phyloP scores from a whole-genome alignment of 2,888 invertebrate genomes.

The Ennomos erosarius region DNA sequence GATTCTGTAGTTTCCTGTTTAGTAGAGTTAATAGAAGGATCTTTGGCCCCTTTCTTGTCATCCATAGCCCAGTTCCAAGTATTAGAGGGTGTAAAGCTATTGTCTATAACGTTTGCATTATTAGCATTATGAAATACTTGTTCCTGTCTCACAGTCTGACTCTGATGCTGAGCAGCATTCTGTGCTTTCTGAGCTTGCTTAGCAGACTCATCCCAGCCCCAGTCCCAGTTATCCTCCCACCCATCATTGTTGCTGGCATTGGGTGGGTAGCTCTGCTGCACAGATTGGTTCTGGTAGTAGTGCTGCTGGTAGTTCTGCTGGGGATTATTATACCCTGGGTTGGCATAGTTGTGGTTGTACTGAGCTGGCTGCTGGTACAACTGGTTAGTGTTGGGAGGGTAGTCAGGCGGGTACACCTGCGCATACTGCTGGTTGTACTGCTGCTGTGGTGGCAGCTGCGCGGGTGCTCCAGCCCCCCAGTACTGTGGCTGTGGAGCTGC shows the following conservation, averaged over 20 bases:
- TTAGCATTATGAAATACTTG: constrained; percentile 70
- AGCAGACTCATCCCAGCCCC: constrained; percentile 86
- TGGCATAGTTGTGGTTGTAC: constrained; percentile 41
- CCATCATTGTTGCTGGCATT: constrained; percentile 61
- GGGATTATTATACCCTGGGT: constrained; percentile 33
- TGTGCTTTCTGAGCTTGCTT: constrained; percentile 68
- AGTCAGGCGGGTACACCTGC: constrained; percentile 67
- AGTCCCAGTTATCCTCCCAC: constrained; percentile 84
- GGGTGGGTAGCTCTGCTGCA: constrained; percentile 64
- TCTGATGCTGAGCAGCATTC: constrained; percentile 35
- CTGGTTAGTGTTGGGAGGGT: constrained; percentile 66
- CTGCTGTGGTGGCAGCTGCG: constrained; percentile 40
- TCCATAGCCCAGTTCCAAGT: constrained; percentile 88
- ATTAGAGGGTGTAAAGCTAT: constrained; percentile 84
- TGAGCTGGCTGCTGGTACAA: constrained; percentile 57
- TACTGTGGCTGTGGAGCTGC: constrained; percentile 60
- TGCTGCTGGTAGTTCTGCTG: constrained; percentile 46
- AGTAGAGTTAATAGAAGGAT: constrained; percentile 37
- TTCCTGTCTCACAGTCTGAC: constrained; percentile 39
- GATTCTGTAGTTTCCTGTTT: constrained; percentile 44
- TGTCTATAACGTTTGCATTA: constrained; percentile 82
- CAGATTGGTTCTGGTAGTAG: constrained; percentile 45
- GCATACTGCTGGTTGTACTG: constrained; percentile 77
- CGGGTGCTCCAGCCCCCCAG: constrained; percentile 54
- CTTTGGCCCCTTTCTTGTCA: constrained; percentile 65